A percentile compares a stretch with the other conserved stretches of the same genome.
These are phyloP conservation scores for Calonectris borealis DNA, from an alignment of 2,113 vertebrate species.

Conservation along the genomic window DNA sequence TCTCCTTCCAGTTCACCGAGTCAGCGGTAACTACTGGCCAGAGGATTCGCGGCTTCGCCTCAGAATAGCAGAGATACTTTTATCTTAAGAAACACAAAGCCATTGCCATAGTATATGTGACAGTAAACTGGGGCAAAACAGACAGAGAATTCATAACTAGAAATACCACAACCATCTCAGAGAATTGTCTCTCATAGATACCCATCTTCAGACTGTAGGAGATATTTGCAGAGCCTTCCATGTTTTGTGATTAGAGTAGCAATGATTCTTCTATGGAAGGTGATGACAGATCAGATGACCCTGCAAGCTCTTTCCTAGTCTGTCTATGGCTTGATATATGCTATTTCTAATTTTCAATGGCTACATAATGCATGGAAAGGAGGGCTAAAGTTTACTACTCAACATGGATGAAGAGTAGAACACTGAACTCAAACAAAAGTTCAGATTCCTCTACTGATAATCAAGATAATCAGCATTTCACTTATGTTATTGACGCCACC, in stretches of 20 bases:
- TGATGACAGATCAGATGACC: neutral
- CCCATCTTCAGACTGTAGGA: neutral
- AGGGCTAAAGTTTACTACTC: neutral
- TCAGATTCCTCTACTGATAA: neutral
- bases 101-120: neutral
- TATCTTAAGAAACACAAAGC: neutral
- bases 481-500: neutral
- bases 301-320: neutral
- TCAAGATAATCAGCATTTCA: neutral
- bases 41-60: neutral
- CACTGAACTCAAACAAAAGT: neutral
- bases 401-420: neutral
- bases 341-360: neutral
- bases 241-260: neutral
- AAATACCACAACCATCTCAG: neutral
- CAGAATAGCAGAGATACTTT: neutral
- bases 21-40: neutral
- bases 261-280: neutral
- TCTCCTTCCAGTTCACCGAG: neutral
- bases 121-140: neutral
- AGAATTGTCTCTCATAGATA: neutral
- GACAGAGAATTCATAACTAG: neutral
- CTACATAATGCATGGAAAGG: neutral
- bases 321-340: neutral
- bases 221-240: neutral